Evolutionary conservation across 2,888 invertebrate species (phyloP).

Genomic region (Rambutsinella grinnellia): DNA sequence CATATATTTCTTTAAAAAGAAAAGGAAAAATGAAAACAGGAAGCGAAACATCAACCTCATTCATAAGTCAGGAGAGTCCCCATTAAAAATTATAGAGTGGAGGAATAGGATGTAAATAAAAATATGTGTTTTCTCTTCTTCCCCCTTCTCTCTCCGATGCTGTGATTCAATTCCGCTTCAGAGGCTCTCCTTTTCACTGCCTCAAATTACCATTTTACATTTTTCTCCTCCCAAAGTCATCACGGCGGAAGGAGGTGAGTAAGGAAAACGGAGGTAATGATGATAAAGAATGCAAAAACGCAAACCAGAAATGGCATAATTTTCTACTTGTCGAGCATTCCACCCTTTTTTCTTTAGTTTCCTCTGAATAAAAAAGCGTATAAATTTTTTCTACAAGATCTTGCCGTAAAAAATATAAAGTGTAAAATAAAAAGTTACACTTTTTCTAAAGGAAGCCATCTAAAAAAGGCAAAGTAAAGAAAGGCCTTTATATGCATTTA

Average conservation of each 20-base stretch:
- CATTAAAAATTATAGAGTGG: not conserved
- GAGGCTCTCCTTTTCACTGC: not conserved
- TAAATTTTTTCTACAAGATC: not conserved
- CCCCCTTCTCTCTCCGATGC: conserved; percentile 13
- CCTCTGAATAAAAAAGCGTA: no score
- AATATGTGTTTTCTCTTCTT: conserved; percentile 35
- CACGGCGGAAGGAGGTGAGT: conserved; percentile 45
- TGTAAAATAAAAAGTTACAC: not conserved
- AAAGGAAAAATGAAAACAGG: conserved; percentile 23
- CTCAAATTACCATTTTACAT: conserved; percentile 20
- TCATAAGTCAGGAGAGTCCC: not conserved
- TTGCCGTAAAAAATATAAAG: not conserved
- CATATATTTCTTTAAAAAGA: no score
- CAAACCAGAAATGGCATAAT: conserved; percentile 63
- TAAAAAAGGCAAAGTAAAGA: no score
- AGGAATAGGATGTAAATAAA: conserved; percentile 31
- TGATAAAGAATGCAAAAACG: conserved; percentile 61
- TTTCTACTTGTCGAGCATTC: conserved; percentile 65
- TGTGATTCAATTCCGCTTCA: not conserved
- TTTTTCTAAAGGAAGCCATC: not conserved
- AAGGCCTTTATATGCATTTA: not conserved
- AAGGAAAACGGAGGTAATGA: conserved; percentile 46
- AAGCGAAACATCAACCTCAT: conserved; percentile 2
- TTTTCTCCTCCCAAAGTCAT: no score
- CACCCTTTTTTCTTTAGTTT: conserved; percentile 58